Evolutionary conservation across 1,140 invertebrate genomes (phyloP).

Genomic region (Saccostrea echinata): DNA sequence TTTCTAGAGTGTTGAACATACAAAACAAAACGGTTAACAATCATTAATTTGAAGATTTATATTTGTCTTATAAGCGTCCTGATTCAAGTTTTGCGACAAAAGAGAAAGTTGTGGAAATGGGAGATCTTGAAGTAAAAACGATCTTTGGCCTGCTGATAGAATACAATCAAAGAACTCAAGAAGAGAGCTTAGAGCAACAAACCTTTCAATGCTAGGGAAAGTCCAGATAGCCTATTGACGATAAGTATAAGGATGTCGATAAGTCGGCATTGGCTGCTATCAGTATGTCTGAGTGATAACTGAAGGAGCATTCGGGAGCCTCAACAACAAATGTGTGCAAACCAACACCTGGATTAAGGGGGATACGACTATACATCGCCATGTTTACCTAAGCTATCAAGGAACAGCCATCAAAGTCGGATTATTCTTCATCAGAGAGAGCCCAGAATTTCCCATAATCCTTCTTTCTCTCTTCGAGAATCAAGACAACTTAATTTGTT

Average conservation of each 20-base stretch:
- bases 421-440: background rate
- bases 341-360: slow-evolving; percentile 3
- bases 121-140: background rate
- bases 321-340: slow-evolving; percentile 8
- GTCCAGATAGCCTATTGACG: background rate
- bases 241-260: background rate
- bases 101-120: no score
- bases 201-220: background rate
- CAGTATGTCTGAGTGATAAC: background rate
- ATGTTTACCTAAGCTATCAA: slow-evolving; percentile 17
- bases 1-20: no score
- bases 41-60: no score
- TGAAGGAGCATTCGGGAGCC: background rate
- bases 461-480: background rate
- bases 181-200: background rate
- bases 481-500: slow-evolving; percentile 13
- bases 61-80: no score
- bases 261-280: background rate
- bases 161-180: background rate
- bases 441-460: background rate
- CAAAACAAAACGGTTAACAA: no score
- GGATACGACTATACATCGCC: background rate
- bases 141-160: slow-evolving; percentile 6
- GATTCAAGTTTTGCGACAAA: no score
- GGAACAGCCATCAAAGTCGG: slow-evolving; percentile 3